Evolutionary conservation across 2,113 vertebrate genomes (phyloP).

Genomic region (Oplegnathus fasciatus): DNA sequence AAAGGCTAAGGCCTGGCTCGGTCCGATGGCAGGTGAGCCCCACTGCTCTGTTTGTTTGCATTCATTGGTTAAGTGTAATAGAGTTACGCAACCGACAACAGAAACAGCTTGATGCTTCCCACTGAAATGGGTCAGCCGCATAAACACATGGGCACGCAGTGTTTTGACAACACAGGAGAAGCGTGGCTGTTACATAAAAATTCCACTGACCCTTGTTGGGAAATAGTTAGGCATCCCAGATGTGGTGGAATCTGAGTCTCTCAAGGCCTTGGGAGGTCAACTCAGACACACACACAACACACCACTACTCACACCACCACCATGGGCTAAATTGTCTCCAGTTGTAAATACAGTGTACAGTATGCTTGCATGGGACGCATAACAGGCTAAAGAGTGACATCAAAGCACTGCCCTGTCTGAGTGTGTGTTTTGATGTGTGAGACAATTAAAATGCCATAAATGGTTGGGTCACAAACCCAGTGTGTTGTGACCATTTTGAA

Average conservation of each 20-base stretch:
- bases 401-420: slow-evolving; percentile 34
- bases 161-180: slow-evolving; percentile 75
- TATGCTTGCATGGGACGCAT: slow-evolving; percentile 7
- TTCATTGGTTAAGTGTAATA: slow-evolving; percentile 57
- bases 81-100: slow-evolving; percentile 65
- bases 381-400: slow-evolving; percentile 24
- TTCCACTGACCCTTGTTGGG: slow-evolving; percentile 57
- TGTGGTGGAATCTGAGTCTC: slow-evolving; percentile 56
- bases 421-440: slow-evolving; percentile 44
- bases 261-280: slow-evolving; percentile 44
- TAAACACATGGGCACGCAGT: slow-evolving; percentile 54
- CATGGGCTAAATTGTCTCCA: slow-evolving; percentile 48
- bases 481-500: slow-evolving; percentile 41
- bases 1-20: slow-evolving; percentile 35
- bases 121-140: slow-evolving; percentile 65
- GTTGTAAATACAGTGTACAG: slow-evolving; percentile 48
- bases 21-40: slow-evolving; percentile 45
- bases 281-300: slow-evolving; percentile 27
- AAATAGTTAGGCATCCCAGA: slow-evolving; percentile 64
- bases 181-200: slow-evolving; percentile 68
- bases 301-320: slow-evolving; percentile 10
- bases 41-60: slow-evolving; percentile 72
- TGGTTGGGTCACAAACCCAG: slow-evolving; percentile 28
- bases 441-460: slow-evolving; percentile 47
- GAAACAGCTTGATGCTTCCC: slow-evolving; percentile 77